Percentiles rank a stretch among this genome's conserved stretches.
Conservation (phyloP, 2,113 vertebrate species). For the Phalacrocorax pelagicus region DNA sequence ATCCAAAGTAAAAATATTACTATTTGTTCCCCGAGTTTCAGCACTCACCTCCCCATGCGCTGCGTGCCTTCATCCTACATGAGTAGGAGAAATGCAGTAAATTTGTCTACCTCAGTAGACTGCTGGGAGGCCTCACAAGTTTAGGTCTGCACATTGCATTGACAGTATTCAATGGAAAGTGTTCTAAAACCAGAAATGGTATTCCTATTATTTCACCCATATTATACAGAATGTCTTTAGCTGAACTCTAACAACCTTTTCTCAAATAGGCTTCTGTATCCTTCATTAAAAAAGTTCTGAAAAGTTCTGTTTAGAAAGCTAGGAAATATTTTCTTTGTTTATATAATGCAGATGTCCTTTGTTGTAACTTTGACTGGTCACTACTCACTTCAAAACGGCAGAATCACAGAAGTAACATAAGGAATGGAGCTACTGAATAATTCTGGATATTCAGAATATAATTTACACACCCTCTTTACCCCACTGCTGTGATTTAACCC, state of each 20-base stretch:
- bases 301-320: background rate
- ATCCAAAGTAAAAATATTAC: background rate
- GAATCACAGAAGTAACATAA: background rate
- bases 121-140: background rate
- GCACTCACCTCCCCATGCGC: rapidly evolving
- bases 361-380: background rate
- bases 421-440: background rate
- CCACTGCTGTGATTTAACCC: too few species aligned
- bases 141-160: background rate
- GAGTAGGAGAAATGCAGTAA: background rate
- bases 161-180: background rate
- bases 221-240: background rate
- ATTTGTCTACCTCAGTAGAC: background rate
- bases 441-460: background rate
- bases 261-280: background rate
- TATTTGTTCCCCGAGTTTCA: background rate
- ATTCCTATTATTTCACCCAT: background rate
- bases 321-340: background rate
- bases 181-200: background rate
- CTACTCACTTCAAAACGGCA: background rate
- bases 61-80: rapidly evolving
- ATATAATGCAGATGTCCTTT: background rate
- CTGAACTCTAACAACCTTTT: background rate
- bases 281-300: background rate
- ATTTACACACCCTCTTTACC: background rate